Percentiles rank a stretch among this genome's conserved stretches.
Evolutionary conservation across 2,797 vertebrate species (phyloP).

Genomic region (Loris lydekkerianus): DNA sequence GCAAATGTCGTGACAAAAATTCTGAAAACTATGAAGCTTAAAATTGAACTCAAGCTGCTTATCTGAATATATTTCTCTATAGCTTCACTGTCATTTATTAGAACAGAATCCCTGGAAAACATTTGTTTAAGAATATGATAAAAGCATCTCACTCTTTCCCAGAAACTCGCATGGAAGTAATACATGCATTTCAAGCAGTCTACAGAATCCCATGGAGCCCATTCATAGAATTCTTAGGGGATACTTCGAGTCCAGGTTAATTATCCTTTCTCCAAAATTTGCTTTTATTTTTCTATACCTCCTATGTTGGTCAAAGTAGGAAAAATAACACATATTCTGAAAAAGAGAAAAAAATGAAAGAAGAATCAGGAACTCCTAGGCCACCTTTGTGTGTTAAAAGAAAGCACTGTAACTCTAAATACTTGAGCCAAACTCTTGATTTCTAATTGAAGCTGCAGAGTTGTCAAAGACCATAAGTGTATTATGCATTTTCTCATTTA

Average conservation of each 20-base stretch:
- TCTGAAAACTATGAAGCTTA: neutral
- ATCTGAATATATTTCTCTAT: neutral
- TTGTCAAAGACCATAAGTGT: neutral
- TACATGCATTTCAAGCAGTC: neutral
- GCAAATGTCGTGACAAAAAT: conserved; percentile 9
- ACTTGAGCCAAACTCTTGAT: neutral
- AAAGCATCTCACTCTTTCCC: neutral
- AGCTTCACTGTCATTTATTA: neutral
- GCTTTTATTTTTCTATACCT: neutral
- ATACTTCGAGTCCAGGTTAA: neutral
- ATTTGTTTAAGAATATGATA: conserved; percentile 44
- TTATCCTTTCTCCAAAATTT: conserved; percentile 10
- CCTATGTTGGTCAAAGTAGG: neutral
- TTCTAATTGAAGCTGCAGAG: neutral
- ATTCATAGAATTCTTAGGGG: neutral
- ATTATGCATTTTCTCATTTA: neutral
- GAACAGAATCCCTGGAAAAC: conserved; percentile 23
- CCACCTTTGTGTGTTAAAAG: neutral
- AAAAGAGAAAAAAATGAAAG: neutral
- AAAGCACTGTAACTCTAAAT: neutral
- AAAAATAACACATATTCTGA: neutral
- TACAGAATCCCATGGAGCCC: neutral
- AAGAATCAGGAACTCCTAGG: neutral
- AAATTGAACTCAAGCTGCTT: neutral
- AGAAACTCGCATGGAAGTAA: neutral